Conservation (phyloP, 2,113 vertebrate genomes). For the Odontesthes bonariensis region DNA sequence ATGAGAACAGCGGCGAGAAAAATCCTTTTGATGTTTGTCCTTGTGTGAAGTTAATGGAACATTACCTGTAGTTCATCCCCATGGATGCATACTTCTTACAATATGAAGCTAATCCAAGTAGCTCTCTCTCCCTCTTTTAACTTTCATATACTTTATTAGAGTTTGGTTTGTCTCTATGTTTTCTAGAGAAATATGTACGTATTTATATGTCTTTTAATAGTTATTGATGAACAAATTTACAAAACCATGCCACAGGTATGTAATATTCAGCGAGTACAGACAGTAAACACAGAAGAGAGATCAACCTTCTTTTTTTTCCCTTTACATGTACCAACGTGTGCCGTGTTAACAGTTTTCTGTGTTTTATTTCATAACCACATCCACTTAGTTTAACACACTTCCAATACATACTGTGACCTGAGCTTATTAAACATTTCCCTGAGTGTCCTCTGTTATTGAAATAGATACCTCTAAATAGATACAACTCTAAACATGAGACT, state of each 20-base stretch:
- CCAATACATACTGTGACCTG: conserved; percentile 6
- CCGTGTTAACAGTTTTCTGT: not conserved
- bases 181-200: not conserved
- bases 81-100: not conserved
- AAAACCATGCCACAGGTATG: not conserved
- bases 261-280: no score
- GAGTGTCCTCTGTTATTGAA: conserved; percentile 30
- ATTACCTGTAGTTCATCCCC: not conserved
- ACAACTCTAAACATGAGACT: no score
- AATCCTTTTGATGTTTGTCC: not conserved
- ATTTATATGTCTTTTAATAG: not conserved
- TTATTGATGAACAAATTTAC: not conserved
- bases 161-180: not conserved
- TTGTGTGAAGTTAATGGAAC: not conserved
- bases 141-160: not conserved
- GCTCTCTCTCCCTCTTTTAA: not conserved
- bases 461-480: conserved; percentile 39
- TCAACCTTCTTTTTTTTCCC: no score
- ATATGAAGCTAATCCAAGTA: no score
- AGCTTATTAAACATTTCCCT: conserved; percentile 20
- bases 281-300: no score
- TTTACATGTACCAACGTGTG: no score
- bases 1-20: conserved; percentile 3
- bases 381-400: not conserved
- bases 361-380: not conserved